Evolutionary conservation across 2,113 vertebrate genomes (phyloP).

Genomic region (Carlito syrichta): DNA sequence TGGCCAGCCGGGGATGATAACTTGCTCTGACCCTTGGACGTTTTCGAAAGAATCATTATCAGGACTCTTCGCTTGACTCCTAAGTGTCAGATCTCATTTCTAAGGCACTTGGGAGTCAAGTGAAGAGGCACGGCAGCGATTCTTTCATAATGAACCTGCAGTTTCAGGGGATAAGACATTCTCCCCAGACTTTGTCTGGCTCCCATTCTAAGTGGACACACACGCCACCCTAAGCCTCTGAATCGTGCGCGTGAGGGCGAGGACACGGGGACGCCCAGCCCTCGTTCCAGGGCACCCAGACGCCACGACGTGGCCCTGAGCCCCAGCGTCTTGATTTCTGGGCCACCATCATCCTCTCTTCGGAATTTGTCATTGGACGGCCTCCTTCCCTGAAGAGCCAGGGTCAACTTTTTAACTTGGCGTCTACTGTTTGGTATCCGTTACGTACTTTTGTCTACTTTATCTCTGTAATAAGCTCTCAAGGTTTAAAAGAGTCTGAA

Average conservation of each 20-base stretch:
- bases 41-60: neutral
- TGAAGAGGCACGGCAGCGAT: no score
- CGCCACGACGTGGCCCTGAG: no score
- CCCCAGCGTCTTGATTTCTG: neutral
- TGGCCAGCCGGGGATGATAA: neutral
- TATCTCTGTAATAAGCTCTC: neutral
- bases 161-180: constrained; percentile 1
- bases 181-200: neutral
- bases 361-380: neutral
- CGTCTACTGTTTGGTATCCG: neutral
- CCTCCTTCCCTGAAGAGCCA: neutral
- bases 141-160: neutral
- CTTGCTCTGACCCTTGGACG: neutral
- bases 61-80: neutral
- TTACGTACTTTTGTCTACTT: neutral
- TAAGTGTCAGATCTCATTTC: neutral
- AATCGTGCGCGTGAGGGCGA: neutral
- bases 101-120: no score
- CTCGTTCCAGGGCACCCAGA: neutral
- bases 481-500: neutral
- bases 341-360: neutral
- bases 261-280: neutral
- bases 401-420: neutral
- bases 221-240: neutral
- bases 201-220: neutral